phyloP scores from a whole-genome alignment of 1,140 invertebrate genomes.

The Aphis craccivora region DNA sequence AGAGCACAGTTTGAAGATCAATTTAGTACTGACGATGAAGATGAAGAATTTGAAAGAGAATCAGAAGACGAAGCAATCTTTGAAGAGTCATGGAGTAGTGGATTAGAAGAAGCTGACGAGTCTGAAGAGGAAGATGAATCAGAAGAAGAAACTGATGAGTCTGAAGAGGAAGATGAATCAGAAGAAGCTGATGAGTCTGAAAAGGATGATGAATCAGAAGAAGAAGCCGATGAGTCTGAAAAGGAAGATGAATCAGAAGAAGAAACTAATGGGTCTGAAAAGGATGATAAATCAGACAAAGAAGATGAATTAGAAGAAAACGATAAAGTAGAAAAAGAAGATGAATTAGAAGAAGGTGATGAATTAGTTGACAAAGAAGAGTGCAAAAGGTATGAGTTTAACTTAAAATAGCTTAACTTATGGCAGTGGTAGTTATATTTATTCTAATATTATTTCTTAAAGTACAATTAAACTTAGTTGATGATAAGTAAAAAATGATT shows the following conservation, averaged over 20 bases:
- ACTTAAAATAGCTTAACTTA: not conserved
- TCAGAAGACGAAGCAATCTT: not conserved
- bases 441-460: not conserved
- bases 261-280: not conserved
- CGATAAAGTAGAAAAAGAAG: not conserved
- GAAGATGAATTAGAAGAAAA: not conserved
- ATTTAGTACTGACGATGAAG: not conserved
- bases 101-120: not conserved
- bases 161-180: not conserved
- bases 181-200: not conserved
- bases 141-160: too few species aligned
- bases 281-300: not conserved
- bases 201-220: not conserved
- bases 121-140: not conserved
- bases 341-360: not conserved
- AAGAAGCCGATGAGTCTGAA: not conserved
- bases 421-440: not conserved
- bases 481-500: not conserved
- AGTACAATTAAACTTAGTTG: not conserved
- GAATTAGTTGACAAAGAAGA: not conserved
- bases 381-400: not conserved
- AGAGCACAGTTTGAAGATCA: not conserved
- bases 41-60: not conserved
- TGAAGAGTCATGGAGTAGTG: not conserved
- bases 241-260: not conserved